Conservation (phyloP, 2,113 vertebrate genomes). For the Abramis brama region DNA sequence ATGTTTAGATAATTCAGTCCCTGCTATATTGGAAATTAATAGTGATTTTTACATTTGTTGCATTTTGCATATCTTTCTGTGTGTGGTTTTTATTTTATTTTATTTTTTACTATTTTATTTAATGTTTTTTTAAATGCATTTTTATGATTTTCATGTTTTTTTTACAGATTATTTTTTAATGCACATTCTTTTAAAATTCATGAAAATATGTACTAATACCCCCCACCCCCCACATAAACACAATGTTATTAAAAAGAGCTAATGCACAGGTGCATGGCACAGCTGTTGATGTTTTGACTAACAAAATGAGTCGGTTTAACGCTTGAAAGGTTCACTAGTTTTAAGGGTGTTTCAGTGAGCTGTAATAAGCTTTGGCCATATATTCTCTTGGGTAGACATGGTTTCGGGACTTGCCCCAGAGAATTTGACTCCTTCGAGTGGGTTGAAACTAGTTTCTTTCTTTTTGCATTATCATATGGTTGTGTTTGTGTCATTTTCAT, state of each 20-base stretch:
- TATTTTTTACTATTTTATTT: neutral
- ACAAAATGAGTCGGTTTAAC: neutral
- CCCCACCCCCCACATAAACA: no score
- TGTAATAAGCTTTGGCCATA: constrained; percentile 3
- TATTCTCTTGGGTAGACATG: constrained; percentile 3
- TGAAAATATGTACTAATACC: neutral
- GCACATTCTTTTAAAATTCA: neutral
- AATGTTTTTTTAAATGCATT: neutral
- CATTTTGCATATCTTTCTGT: no score
- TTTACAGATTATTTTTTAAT: neutral
- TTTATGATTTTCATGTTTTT: neutral
- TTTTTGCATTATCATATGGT: neutral
- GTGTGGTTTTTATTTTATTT: no score
- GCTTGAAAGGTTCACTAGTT: constrained; percentile 12
- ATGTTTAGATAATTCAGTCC: no score
- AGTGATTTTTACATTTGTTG: no score
- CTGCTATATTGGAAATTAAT: no score
- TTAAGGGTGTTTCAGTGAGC: constrained; percentile 20
- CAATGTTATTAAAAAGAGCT: neutral
- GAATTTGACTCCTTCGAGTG: neutral
- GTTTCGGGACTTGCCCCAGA: neutral
- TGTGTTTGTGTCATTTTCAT: neutral
- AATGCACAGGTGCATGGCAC: constrained; percentile 25
- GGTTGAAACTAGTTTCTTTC: neutral
- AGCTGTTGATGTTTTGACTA: constrained; percentile 33